Evolutionary conservation across 2,888 invertebrate genomes (phyloP).

Genomic region (Chloromyia formosa): DNA sequence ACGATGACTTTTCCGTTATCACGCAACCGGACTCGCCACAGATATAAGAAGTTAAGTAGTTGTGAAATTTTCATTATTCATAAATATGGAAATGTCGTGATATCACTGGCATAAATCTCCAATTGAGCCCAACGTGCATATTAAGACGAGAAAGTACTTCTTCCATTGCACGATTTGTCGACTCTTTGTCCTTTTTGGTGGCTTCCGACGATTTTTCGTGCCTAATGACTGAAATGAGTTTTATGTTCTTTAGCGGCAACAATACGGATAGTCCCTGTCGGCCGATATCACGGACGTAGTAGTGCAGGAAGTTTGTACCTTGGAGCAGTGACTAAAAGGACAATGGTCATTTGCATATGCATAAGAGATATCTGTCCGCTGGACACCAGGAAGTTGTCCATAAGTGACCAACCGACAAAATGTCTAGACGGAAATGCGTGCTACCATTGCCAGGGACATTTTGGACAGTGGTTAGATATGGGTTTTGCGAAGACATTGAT

Average conservation of each 20-base stretch:
- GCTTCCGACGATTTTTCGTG: constrained; percentile 37
- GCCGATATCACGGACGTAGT: neutral
- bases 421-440: constrained; percentile 51
- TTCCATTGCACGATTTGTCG: neutral
- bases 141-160: constrained; percentile 18
- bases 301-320: constrained; percentile 23
- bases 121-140: constrained; percentile 53
- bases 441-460: constrained; percentile 1
- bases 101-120: constrained; percentile 59
- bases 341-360: constrained; percentile 48
- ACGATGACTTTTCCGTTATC: constrained; percentile 46
- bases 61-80: constrained; percentile 59
- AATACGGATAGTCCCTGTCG: neutral
- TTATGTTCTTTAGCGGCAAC: constrained; percentile 20
- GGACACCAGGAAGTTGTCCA: constrained; percentile 50
- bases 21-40: constrained; percentile 48
- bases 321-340: constrained; percentile 21
- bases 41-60: constrained; percentile 49
- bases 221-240: constrained; percentile 45
- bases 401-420: constrained; percentile 49
- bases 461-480: neutral
- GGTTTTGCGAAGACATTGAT: too few relatives aligned
- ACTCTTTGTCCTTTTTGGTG: constrained; percentile 33
- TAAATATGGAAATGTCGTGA: constrained; percentile 61
- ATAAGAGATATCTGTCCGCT: constrained; percentile 48